Evolutionary conservation across 2,113 vertebrate genomes (phyloP).

Genomic region (Saimiri boliviensis): DNA sequence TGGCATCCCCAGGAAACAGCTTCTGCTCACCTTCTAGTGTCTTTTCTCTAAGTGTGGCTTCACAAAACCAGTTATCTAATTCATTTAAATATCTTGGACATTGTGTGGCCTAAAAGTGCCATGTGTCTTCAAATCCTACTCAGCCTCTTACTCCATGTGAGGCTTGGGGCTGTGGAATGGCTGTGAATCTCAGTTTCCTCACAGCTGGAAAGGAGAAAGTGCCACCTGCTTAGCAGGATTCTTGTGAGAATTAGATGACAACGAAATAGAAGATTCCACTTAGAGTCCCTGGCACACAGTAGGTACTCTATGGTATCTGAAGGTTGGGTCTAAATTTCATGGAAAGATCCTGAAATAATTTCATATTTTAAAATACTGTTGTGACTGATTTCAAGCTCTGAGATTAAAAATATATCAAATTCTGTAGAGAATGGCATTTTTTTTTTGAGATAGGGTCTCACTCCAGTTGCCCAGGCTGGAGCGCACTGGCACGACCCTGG

Average conservation of each 20-base stretch:
- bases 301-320: background rate
- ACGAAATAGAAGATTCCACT: background rate
- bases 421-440: background rate
- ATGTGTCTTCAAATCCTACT: background rate
- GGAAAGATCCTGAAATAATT: background rate
- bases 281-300: background rate
- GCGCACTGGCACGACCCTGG: too few species aligned
- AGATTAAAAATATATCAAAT: background rate
- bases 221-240: background rate
- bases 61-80: background rate
- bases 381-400: background rate
- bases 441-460: too few species aligned
- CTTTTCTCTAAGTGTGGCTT: background rate
- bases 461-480: too few species aligned
- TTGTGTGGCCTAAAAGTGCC: background rate
- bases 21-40: background rate
- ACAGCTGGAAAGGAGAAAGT: background rate
- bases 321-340: background rate
- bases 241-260: background rate
- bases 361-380: background rate
- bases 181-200: background rate
- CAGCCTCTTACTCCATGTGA: too few species aligned
- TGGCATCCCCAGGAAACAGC: accelerated
- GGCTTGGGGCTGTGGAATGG: accelerated
- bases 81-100: background rate